Evolutionary conservation across 2,113 vertebrate species (phyloP).

Genomic region (Plecturocebus donacophilus): DNA sequence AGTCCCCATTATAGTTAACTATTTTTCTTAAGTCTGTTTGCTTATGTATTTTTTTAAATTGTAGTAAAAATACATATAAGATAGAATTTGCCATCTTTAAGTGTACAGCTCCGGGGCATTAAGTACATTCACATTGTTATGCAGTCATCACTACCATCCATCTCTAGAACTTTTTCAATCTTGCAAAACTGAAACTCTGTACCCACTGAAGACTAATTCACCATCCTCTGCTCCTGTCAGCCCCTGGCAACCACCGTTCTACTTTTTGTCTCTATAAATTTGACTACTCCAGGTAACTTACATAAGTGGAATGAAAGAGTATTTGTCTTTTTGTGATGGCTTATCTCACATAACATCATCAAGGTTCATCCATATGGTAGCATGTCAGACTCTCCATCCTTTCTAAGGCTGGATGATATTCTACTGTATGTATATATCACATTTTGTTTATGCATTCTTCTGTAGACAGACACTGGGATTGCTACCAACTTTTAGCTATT

Average conservation of each 20-base stretch:
- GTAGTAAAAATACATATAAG: not conserved
- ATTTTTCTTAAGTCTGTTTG: not conserved
- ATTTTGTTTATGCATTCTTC: not conserved
- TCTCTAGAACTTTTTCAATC: not conserved
- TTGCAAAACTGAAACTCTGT: not conserved
- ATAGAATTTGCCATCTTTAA: not conserved
- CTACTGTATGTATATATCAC: not conserved
- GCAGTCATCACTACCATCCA: not conserved
- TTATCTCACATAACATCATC: not conserved
- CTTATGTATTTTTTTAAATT: not conserved
- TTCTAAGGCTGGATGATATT: not conserved
- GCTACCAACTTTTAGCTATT: not conserved
- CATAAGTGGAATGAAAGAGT: not conserved
- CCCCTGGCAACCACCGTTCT: not conserved
- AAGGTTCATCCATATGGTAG: not conserved
- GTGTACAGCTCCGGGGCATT: not conserved
- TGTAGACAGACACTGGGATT: not conserved
- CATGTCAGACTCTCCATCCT: not conserved
- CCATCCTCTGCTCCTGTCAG: not conserved
- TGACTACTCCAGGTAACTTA: not conserved
- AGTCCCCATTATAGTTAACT: not conserved
- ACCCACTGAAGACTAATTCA: not conserved
- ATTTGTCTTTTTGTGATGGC: not conserved
- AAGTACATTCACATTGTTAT: not conserved
- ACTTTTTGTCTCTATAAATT: slow-evolving; percentile 9